These are phyloP conservation scores for Nannoperca australis DNA, from an alignment of 2,797 vertebrate genomes.

Conservation along the genomic window DNA sequence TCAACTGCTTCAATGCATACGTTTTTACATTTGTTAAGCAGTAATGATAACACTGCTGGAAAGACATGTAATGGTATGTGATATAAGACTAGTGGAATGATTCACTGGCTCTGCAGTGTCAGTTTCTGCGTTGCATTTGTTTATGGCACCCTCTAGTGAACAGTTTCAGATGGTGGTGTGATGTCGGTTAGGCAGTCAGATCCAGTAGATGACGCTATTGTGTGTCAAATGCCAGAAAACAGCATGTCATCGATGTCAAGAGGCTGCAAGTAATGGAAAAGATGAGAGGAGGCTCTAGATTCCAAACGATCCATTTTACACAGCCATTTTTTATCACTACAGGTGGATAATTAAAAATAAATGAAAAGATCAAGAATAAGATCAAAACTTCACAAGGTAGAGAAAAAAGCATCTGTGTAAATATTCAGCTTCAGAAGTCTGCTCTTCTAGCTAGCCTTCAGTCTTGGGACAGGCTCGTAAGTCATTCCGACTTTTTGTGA, in stretches of 20 bases:
- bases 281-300: neutral
- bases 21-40: neutral
- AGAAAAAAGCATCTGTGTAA: neutral
- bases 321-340: neutral
- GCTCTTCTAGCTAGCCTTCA: constrained; percentile 21
- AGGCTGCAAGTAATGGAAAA: constrained; percentile 4
- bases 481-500: constrained; percentile 24
- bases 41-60: neutral
- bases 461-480: neutral
- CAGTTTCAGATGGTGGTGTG: constrained; percentile 13
- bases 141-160: constrained; percentile 71
- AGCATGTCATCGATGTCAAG: neutral
- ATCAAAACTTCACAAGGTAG: neutral
- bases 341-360: neutral
- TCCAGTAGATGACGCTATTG: constrained; percentile 56
- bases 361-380: neutral
- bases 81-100: neutral
- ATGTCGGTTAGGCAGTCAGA: neutral
- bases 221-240: constrained; percentile 47
- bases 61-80: neutral
- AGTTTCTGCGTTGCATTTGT: constrained; percentile 21
- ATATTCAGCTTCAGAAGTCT: neutral
- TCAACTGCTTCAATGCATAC: neutral
- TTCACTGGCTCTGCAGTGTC: constrained; percentile 1
- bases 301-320: constrained; percentile 7